phyloP scores from a whole-genome alignment of 1,140 invertebrate genomes.

The Sarcophaga peregrina region DNA sequence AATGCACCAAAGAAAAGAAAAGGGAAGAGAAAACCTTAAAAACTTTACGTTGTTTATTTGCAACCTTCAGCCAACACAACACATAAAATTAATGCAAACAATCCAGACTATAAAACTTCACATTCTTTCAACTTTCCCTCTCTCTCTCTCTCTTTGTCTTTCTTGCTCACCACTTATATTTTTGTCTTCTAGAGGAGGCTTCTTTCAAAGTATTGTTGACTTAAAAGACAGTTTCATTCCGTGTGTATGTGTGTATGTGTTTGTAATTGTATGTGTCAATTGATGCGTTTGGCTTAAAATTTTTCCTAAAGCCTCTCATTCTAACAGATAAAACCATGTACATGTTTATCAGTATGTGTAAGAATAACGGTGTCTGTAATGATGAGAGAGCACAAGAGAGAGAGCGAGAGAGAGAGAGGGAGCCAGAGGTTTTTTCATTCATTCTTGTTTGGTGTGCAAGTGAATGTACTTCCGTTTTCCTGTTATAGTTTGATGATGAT shows the following conservation, averaged over 20 bases:
- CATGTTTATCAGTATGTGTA: too few species aligned
- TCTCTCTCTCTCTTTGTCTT: too few species aligned
- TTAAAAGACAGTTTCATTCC: not conserved
- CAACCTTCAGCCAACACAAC: not conserved
- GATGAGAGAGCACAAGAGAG: too few species aligned
- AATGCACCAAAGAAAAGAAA: not conserved
- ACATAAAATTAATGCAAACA: slow-evolving; percentile 36
- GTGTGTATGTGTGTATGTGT: not conserved
- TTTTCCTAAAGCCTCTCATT: not conserved
- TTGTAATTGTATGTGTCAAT: slow-evolving; percentile 40
- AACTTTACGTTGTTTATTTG: slow-evolving; percentile 18
- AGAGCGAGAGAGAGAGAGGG: not conserved
- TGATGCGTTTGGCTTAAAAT: slow-evolving; percentile 26
- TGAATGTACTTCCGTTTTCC: slow-evolving; percentile 41
- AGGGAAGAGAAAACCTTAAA: not conserved
- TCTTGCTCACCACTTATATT: too few species aligned
- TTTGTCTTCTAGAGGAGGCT: not conserved
- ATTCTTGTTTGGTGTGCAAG: slow-evolving; percentile 24
- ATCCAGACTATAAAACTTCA: slow-evolving; percentile 2
- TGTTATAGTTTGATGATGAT: slow-evolving; percentile 31
- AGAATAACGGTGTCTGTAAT: too few species aligned
- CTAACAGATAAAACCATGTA: too few species aligned
- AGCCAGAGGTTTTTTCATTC: not conserved
- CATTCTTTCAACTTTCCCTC: too few species aligned
- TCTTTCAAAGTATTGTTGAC: not conserved